These are phyloP conservation scores for Tromatobia lineatoria DNA, from an alignment of 2,888 invertebrate species.

Conservation along the genomic window DNA sequence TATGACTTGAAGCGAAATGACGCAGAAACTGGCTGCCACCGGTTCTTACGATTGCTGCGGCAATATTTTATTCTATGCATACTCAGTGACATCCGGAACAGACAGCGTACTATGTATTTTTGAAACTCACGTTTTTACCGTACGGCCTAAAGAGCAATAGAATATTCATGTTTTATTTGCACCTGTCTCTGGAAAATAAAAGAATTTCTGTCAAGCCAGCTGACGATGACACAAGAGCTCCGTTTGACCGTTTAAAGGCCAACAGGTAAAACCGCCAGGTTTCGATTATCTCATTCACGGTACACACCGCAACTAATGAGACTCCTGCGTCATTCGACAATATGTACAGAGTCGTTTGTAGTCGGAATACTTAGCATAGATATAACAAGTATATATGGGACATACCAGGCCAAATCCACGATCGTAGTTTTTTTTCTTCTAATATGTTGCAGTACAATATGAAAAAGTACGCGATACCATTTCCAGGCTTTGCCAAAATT, in stretches of 20 bases:
- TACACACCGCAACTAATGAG: constrained; percentile 10
- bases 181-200: not conserved
- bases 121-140: not conserved
- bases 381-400: not conserved
- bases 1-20: not conserved
- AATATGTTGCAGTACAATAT: no score
- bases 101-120: not conserved
- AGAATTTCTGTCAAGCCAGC: not conserved
- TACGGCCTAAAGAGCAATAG: constrained; percentile 12
- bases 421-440: no score
- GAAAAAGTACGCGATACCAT: no score
- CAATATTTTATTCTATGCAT: not conserved
- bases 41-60: not conserved
- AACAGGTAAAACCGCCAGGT: constrained; percentile 3
- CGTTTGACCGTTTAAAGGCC: constrained; percentile 1
- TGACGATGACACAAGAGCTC: not conserved
- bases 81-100: not conserved
- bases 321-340: constrained; percentile 39
- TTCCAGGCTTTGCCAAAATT: no score
- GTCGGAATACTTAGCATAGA: constrained; percentile 29
- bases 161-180: constrained; percentile 1
- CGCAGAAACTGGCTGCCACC: not conserved
- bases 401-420: no score
- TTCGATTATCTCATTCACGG: constrained; percentile 34
- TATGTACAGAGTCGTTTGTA: constrained; percentile 16